Base-by-base conservation (phyloP, 64 coral and sea anemone species). In the Montipora cactus region DNA sequence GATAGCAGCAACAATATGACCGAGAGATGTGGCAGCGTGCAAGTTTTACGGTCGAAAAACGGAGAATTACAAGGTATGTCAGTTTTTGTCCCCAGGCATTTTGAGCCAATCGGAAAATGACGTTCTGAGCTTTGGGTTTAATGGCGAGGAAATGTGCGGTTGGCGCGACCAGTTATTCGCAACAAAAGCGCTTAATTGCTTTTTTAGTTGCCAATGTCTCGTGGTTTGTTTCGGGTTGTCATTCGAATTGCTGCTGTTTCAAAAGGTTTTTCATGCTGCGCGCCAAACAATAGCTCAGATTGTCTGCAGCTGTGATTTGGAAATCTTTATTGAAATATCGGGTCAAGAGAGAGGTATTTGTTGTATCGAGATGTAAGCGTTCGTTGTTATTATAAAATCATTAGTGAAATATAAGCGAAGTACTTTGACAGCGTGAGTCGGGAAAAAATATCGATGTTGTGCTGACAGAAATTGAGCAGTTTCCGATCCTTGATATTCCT, bases 261-360 rank as follows among this genome's bases (percentile, higher is more conserved):
- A 14, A 44, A 37, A 37, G 47, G 61, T 47, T 46, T 28, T 67
- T 46, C 15, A 50, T 72, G 19, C 16, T 4, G 62, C 44, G 66
- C 81, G 16, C 44, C 15, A 23, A 37, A 10, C 64, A 67, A 84
- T 68, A 10, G 5, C 49, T 13, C 2, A 12, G 67, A 71, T 50
- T 18, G 45, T 9, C 13, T 10, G 19, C 67, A 49, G 44, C 66
- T 86, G 59, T 44, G 45, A 47, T 37, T 49, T 18, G 45, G 45
- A 86, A 70, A 86, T 72, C 62, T 71, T 71, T 72, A 86, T 71
- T 52, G 66, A 86, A 84, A 86, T 50, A 72, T 71, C 47, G 47
- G 82, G 82, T 86, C 82, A 86, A 86, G 82, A 71, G 82, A 86
- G 59, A 20, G 5, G 47, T 86, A 52, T 70, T 86, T 86, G 81